Evolutionary conservation across 2,113 vertebrate species (phyloP).

Genomic region (Neolamprologus longior): DNA sequence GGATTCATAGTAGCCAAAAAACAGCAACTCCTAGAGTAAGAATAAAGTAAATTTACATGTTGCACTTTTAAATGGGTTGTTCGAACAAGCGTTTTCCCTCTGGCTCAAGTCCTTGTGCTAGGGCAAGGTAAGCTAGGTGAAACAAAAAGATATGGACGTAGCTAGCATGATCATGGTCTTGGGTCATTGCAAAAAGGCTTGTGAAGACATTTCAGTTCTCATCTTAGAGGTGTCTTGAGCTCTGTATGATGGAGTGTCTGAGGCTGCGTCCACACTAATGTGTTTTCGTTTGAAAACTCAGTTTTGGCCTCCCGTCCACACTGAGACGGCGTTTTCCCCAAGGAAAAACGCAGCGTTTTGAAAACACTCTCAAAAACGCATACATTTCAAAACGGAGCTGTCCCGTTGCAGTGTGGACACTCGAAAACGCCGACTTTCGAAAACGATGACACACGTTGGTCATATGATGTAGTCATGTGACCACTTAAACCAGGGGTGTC

Average conservation of each 20-base stretch:
- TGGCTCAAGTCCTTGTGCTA: background rate
- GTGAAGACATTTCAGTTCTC: background rate
- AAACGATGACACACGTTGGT: background rate
- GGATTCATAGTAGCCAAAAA: background rate
- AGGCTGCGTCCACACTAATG: background rate
- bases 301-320: background rate
- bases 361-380: background rate
- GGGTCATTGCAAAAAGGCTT: background rate
- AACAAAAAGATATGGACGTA: background rate
- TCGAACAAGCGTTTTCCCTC: background rate
- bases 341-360: accelerated
- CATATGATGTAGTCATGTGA: background rate
- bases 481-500: background rate
- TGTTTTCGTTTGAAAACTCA: accelerated
- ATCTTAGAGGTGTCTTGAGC: background rate
- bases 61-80: background rate
- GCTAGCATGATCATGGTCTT: background rate
- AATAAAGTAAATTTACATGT: background rate
- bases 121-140: background rate
- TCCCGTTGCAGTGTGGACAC: background rate
- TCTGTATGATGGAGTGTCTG: background rate
- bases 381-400: background rate
- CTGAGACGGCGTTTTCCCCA: accelerated
- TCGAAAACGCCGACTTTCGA: background rate
- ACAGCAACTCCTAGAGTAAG: background rate